Conservation (phyloP, 2,888 invertebrate species). For the Acleris holmiana region DNA sequence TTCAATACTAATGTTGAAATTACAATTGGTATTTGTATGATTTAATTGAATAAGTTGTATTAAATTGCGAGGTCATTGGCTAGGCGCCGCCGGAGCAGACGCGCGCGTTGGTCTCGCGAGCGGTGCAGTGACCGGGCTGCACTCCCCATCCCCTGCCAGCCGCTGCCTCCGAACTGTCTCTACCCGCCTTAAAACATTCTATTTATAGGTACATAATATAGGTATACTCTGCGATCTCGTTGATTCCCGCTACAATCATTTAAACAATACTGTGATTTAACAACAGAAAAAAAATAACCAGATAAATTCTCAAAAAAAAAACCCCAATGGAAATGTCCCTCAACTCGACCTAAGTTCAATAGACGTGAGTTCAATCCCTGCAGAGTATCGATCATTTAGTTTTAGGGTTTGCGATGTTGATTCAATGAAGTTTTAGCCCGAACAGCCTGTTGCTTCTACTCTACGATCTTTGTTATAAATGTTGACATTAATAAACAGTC, state of each 20-base stretch:
- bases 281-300: too few species aligned
- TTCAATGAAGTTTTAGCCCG: too few species aligned
- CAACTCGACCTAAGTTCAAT: too few species aligned
- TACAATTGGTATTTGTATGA: not conserved
- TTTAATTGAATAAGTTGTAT: constrained; percentile 6
- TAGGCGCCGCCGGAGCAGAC: constrained; percentile 69
- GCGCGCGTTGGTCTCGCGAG: constrained; percentile 51
- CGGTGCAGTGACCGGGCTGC: constrained; percentile 86
- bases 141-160: constrained; percentile 65
- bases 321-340: too few species aligned
- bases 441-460: too few species aligned
- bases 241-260: constrained; percentile 6
- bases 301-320: too few species aligned
- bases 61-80: constrained; percentile 47
- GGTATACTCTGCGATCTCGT: constrained; percentile 3
- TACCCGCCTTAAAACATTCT: constrained; percentile 42
- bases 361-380: too few species aligned
- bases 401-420: too few species aligned
- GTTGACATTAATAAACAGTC: too few species aligned
- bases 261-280: not conserved
- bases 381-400: too few species aligned
- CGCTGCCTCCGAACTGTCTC: constrained; percentile 43
- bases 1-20: not conserved
- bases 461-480: too few species aligned
- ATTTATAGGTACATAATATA: not conserved